phyloP scores from a whole-genome alignment of 2,888 invertebrate genomes.

The Spilarctia lutea region DNA sequence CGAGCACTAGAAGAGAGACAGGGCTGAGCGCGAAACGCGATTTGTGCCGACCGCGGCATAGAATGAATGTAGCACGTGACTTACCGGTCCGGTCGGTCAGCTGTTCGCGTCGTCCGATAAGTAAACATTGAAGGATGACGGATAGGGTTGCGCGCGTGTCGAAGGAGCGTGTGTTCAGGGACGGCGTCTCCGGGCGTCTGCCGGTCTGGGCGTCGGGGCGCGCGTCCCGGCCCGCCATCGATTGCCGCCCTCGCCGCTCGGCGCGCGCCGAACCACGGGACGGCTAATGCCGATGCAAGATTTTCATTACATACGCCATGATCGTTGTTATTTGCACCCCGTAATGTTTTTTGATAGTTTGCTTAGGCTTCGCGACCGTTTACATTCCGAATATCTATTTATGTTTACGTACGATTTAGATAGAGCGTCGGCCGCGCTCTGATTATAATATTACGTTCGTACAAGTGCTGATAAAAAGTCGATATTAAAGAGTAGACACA shows the following conservation, averaged over 20 bases:
- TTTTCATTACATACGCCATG: constrained; percentile 85
- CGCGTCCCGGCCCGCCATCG: constrained; percentile 86
- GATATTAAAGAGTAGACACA: constrained; percentile 63
- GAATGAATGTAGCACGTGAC: constrained; percentile 78
- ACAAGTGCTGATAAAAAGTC: constrained; percentile 66
- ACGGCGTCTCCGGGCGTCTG: constrained; percentile 87
- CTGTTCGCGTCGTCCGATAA: constrained; percentile 82
- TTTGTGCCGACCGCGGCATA: constrained; percentile 49
- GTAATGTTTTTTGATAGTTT: constrained; percentile 85
- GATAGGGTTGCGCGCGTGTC: constrained; percentile 70
- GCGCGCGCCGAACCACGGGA: constrained; percentile 79
- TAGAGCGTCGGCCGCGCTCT: constrained; percentile 52
- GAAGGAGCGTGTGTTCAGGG: constrained; percentile 76
- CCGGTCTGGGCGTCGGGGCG: constrained; percentile 88
- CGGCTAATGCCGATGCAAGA: constrained; percentile 82
- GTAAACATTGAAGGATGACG: constrained; percentile 83
- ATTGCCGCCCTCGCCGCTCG: constrained; percentile 81
- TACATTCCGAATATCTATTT: constrained; percentile 59
- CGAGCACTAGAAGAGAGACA: constrained; percentile 41
- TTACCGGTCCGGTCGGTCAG: constrained; percentile 85
- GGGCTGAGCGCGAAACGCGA: constrained; percentile 43
- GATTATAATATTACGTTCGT: constrained; percentile 53
- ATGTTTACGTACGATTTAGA: constrained; percentile 61
- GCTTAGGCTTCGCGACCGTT: constrained; percentile 69
- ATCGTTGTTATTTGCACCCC: constrained; percentile 86